Evolutionary conservation across 1,140 invertebrate genomes (phyloP).

Genomic region (Bicyclus anynana): DNA sequence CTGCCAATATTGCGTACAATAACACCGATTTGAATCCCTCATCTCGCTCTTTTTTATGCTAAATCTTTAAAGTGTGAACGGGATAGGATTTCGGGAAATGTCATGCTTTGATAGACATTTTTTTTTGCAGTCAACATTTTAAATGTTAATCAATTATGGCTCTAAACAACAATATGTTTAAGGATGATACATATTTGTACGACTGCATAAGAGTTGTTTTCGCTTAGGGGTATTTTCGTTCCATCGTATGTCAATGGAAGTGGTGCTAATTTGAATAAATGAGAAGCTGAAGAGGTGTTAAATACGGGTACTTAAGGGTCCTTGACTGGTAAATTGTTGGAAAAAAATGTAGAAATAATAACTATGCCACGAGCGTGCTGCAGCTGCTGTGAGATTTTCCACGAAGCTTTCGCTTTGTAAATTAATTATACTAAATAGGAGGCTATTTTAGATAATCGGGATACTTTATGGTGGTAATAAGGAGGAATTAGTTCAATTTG

Average conservation of each 20-base stretch:
- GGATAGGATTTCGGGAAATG: conserved; percentile 24
- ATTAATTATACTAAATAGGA: conserved; percentile 15
- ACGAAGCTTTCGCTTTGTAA: conserved; percentile 22
- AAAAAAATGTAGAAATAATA: conserved; percentile 29
- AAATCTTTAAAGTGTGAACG: conserved; percentile 20
- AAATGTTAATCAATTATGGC: conserved; percentile 10
- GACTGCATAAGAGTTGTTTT: conserved; percentile 5
- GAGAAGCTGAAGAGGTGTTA: conserved; percentile 44
- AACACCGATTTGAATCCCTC: conserved; percentile 12
- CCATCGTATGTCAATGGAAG: conserved; percentile 30
- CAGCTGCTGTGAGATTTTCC: conserved; percentile 28
- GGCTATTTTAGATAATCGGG: conserved; percentile 21
- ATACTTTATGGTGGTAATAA: conserved; percentile 21
- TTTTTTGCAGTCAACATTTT: background rate
- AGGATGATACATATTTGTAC: background rate
- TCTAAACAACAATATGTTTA: conserved; percentile 6
- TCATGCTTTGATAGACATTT: conserved; percentile 18
- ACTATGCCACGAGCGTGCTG: conserved; percentile 26
- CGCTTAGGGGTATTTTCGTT: conserved; percentile 16
- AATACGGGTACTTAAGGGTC: conserved; percentile 39
- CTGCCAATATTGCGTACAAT: conserved; percentile 21
- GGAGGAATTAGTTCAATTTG: conserved; percentile 26
- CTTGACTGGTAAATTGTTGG: conserved; percentile 26
- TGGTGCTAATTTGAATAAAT: conserved; percentile 45
- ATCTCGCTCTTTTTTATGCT: conserved; percentile 16